These are phyloP conservation scores for Scolopax bukidnonensis DNA, from an alignment of 2,797 vertebrate genomes.

Conservation along the genomic window DNA sequence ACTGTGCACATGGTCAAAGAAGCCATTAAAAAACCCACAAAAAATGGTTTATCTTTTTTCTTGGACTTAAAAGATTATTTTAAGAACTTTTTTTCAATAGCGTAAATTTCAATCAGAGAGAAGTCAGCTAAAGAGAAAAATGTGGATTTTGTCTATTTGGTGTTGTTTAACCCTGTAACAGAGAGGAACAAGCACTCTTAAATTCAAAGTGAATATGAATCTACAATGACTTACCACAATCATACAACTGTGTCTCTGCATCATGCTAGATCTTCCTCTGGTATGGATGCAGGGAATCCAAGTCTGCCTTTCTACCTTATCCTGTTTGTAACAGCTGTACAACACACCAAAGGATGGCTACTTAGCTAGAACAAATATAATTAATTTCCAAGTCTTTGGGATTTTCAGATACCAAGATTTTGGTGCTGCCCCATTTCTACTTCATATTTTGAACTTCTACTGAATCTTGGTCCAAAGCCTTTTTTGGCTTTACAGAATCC, in stretches of 20 bases:
- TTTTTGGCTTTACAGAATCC: neutral
- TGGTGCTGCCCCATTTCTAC: neutral
- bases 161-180: neutral
- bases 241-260: neutral
- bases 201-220: neutral
- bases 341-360: neutral
- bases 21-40: neutral
- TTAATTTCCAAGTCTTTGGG: neutral
- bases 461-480: neutral
- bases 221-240: neutral
- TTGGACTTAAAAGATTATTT: neutral
- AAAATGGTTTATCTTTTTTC: neutral
- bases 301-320: neutral
- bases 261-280: rapidly evolving
- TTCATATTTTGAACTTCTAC: neutral
- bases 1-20: neutral
- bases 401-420: neutral
- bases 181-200: neutral
- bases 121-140: neutral
- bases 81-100: neutral
- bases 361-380: neutral
- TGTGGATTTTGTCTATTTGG: neutral
- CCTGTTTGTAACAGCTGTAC: neutral
- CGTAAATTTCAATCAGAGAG: neutral
- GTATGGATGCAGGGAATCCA: neutral